Conservation (phyloP, 2,888 invertebrate species). For the Pseudococcus jackbeardsleyi region DNA sequence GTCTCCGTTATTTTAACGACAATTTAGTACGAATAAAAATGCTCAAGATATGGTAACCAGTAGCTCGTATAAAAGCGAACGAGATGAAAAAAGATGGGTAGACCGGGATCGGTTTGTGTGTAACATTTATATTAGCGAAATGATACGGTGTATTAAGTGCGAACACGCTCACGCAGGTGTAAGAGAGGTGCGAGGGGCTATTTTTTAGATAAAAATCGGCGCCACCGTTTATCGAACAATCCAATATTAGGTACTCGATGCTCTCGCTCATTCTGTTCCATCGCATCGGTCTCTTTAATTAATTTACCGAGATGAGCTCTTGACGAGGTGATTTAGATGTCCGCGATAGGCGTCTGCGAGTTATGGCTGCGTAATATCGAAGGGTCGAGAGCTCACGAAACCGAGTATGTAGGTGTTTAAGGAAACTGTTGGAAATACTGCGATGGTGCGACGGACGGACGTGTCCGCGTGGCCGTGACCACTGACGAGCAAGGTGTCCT, state of each 20-base stretch:
- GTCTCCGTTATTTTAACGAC: slow-evolving; percentile 24
- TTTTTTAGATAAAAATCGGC: slow-evolving; percentile 35
- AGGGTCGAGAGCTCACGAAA: neutral
- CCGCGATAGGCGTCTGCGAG: neutral
- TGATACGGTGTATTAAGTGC: slow-evolving; percentile 6
- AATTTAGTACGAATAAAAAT: slow-evolving; percentile 33
- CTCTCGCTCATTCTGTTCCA: neutral
- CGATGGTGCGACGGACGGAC: too few species aligned
- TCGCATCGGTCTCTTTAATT: neutral
- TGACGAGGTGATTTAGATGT: slow-evolving; percentile 41
- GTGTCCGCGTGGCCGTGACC: neutral
- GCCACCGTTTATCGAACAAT: slow-evolving; percentile 25
- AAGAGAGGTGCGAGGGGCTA: neutral
- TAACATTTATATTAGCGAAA: slow-evolving; percentile 40
- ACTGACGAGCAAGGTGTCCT: neutral
- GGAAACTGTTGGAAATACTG: neutral
- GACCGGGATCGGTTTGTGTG: neutral
- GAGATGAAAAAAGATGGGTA: neutral
- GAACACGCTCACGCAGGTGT: neutral
- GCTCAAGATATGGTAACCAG: neutral
- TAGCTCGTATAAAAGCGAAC: neutral
- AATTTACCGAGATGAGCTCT: slow-evolving; percentile 38
- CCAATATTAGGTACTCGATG: neutral
- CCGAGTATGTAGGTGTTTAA: neutral
- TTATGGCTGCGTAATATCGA: neutral